A percentile compares a stretch with the other conserved stretches of the same genome.
These are phyloP conservation scores for Virgularia gustaviana DNA, from an alignment of 92 coral and sea anemone species.

Conservation along the genomic window DNA sequence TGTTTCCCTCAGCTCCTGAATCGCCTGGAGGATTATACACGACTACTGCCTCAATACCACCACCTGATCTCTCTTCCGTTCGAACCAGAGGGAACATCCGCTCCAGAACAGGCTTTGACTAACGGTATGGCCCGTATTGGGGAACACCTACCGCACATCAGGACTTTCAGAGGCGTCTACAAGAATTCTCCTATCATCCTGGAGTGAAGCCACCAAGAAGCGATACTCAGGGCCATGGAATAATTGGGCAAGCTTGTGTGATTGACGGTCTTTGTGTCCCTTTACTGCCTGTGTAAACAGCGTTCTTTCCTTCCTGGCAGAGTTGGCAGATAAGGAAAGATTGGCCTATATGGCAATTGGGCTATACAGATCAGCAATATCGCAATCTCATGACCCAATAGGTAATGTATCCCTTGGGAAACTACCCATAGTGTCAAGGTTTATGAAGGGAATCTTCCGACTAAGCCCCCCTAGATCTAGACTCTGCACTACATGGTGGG, in stretches of 20 bases:
- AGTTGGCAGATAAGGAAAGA: neutral
- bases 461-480: neutral
- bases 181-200: conserved; percentile 31
- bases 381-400: conserved; percentile 39
- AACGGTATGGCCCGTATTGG: conserved; percentile 58
- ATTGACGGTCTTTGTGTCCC: conserved; percentile 38
- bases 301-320: conserved; percentile 38
- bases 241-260: conserved; percentile 46
- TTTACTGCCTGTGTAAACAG: conserved; percentile 35
- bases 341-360: conserved; percentile 34
- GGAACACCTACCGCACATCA: conserved; percentile 18
- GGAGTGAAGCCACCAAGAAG: conserved; percentile 35
- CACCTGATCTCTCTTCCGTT: conserved; percentile 49
- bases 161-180: conserved; percentile 42
- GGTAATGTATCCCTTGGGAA: conserved; percentile 24
- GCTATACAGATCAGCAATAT: conserved; percentile 40
- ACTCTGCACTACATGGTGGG: conserved; percentile 13
- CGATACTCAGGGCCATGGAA: conserved; percentile 47
- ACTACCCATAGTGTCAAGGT: conserved; percentile 39
- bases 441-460: conserved; percentile 31
- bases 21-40: conserved; percentile 30
- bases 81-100: conserved; percentile 45
- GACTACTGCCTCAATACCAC: conserved; percentile 38
- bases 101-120: conserved; percentile 46
- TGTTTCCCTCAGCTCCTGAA: conserved; percentile 52